These are phyloP conservation scores for Hydropsyche betteni DNA, from an alignment of 2,888 invertebrate species.

Conservation along the genomic window DNA sequence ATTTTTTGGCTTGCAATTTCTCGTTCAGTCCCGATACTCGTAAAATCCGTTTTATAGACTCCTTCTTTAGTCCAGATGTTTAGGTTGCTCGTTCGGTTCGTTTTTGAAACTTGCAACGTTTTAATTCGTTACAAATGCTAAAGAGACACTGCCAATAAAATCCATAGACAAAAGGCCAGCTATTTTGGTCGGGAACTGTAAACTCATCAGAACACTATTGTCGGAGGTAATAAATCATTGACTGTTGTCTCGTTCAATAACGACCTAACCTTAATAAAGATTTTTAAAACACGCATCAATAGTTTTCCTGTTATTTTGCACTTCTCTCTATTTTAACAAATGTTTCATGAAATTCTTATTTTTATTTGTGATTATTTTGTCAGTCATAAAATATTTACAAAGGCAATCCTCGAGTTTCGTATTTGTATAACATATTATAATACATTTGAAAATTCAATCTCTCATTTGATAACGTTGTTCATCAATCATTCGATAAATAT, in stretches of 20 bases:
- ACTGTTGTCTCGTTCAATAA: no score
- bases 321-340: no score
- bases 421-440: neutral
- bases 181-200: constrained; percentile 5
- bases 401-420: no score
- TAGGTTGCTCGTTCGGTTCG: neutral
- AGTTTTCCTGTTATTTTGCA: no score
- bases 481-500: neutral
- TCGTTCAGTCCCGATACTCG: neutral
- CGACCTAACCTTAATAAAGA: no score
- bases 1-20: constrained; percentile 34
- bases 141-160: neutral
- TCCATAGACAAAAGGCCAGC: constrained; percentile 9
- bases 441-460: constrained; percentile 20
- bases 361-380: no score
- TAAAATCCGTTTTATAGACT: constrained; percentile 43
- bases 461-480: constrained; percentile 1
- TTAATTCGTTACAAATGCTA: constrained; percentile 12
- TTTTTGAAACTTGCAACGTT: constrained; percentile 20
- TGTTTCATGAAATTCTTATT: no score
- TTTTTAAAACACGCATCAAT: no score
- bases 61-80: constrained; percentile 5
- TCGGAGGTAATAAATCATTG: neutral
- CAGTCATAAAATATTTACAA: no score
- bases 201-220: constrained; percentile 2